Conservation (phyloP, 1,140 invertebrate species). For the Musca domestica region DNA sequence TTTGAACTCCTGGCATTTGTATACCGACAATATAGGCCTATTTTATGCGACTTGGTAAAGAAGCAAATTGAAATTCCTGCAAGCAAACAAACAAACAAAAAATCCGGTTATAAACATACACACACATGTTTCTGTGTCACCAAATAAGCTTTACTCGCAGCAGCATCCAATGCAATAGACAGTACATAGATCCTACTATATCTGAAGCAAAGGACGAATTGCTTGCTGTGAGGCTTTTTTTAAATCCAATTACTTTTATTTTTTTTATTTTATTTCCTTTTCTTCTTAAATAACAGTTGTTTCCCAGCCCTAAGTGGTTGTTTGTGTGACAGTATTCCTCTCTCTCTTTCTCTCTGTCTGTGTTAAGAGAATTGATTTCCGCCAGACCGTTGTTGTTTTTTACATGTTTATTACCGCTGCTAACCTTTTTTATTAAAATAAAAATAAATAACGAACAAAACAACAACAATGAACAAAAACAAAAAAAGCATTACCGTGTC, state of each 20-base stretch:
- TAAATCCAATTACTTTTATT: no score
- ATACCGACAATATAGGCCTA: conserved; percentile 13
- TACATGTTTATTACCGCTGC: background rate
- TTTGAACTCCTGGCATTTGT: conserved; percentile 15
- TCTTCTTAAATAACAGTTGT: no score
- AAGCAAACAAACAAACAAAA: background rate
- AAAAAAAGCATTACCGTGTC: background rate
- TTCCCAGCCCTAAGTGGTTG: background rate
- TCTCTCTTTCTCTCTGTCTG: background rate
- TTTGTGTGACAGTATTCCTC: background rate
- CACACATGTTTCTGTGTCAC: background rate
- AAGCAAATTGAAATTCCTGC: background rate
- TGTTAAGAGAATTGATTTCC: no score
- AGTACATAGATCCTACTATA: background rate
- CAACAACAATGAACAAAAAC: background rate
- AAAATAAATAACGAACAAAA: background rate
- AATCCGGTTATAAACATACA: background rate
- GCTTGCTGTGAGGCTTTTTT: background rate
- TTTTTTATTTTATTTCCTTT: no score
- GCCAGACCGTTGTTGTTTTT: background rate
- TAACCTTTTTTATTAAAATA: background rate
- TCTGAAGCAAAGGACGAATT: background rate
- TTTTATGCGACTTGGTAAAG: background rate
- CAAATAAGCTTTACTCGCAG: background rate
- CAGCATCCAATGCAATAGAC: background rate